A percentile compares a stretch with the other conserved stretches of the same genome.
phyloP scores from a whole-genome alignment of 2,888 invertebrate genomes.

The Tuberolachnus salignus region DNA sequence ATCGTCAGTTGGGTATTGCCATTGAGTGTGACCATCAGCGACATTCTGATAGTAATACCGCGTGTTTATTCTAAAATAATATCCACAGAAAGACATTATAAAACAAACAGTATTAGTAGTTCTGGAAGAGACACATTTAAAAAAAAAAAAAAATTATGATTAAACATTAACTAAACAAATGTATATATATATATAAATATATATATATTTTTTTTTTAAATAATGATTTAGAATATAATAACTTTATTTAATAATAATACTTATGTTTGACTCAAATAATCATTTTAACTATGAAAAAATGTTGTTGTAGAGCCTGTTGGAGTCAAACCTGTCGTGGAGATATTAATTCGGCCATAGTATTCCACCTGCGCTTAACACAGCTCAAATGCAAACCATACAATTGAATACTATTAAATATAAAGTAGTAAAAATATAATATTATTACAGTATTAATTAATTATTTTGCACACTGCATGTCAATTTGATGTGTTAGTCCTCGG shows the following conservation, averaged over 20 bases:
- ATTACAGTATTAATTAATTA: conserved; percentile 47
- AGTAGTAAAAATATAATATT: conserved; percentile 53
- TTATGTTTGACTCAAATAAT: conserved; percentile 50
- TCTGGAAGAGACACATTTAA: conserved; percentile 25
- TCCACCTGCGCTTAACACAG: conserved; percentile 55
- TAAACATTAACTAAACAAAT: neutral
- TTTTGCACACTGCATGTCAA: conserved; percentile 30
- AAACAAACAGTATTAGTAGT: conserved; percentile 17
- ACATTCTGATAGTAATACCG: conserved; percentile 54
- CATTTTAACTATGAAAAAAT: conserved; percentile 53
- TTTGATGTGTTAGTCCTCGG: conserved; percentile 11
- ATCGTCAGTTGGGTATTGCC: conserved; percentile 46
- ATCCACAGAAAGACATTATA: conserved; percentile 33
- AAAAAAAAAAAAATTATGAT: conserved; percentile 28
- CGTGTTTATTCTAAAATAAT: conserved; percentile 54
- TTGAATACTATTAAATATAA: conserved; percentile 57
- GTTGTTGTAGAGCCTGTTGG: conserved; percentile 48
- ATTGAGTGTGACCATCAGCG: conserved; percentile 44
- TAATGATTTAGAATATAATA: conserved; percentile 25
- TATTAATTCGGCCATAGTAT: conserved; percentile 49
- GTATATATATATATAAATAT: too few species aligned
- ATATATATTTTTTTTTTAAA: neutral
- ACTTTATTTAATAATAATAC: conserved; percentile 54
- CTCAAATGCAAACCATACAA: conserved; percentile 55
- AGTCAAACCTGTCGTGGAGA: conserved; percentile 54